Evolutionary conservation across 2,797 vertebrate genomes (phyloP), one percentile per base, ranked within the genome.

Genomic region (Microctenopoma stevenorrisi): DNA sequence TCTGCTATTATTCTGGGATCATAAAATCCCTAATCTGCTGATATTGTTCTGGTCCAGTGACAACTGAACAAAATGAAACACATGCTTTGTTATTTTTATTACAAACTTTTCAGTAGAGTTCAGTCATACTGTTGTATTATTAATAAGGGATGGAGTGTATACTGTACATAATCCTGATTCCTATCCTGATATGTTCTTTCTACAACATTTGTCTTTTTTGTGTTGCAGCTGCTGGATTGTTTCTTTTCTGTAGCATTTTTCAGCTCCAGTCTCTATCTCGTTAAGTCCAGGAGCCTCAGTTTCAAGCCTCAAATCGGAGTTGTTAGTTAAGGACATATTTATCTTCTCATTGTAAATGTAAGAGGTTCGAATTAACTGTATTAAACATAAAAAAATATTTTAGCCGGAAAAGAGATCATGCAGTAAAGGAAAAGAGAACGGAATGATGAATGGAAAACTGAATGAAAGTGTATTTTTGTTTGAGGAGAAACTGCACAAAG

Each of bases 121-220:
- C 6, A 38, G 48, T 51, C 30, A 25, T 7, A 11, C 46, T 42
- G 37, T 38, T 44, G 2, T 25, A 33, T 5, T 22, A 16, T 28
- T 6, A 22, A 10, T 38, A 25, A 48, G 35, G 14, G 30, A 37
- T 14, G 25, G 28, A 54, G 13, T 38, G 18, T 55, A 0, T 7
- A 1, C 52, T 79, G 82, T 84, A 81, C 64, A 81, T 84, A 81
- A 30, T 30, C 52, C 8, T 43, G 2, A 33, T 18, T 28, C 11
- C 38, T 25, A 7, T 42, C 7, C 8, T 47, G 7, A 12, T 42
- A 42, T 42, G 37, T 13, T 60, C 18, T 70, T 68, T 58, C 12
- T 62, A n/a, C 35, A 22, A 5, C n/a, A 3, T 33, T 26, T 67
- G 4, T 16, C 1, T 6, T 52, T 22, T 43, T 59, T 12, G 1